Base-by-base conservation (phyloP, 2,113 vertebrate species). In the Oryzias melastigma region DNA sequence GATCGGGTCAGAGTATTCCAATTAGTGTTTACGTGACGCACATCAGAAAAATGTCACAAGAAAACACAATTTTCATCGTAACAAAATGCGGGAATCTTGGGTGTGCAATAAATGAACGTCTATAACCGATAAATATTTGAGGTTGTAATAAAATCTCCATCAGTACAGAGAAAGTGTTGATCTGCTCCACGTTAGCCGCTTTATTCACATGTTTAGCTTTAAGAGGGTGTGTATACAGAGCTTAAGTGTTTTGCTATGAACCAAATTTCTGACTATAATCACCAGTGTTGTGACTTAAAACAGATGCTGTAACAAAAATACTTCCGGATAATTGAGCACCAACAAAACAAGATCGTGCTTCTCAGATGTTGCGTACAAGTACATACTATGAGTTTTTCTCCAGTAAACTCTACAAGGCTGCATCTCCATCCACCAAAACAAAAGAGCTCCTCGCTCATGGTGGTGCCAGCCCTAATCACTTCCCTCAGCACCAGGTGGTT, bases 401-500 rank as follows among this genome's bases (percentile, higher is more conserved):
- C 79, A 74, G 65, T 73, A 72, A 84, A 65, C 67, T 44, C 60
- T 76, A 78, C 70, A 52, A 12, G n/a, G 58, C 55, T 42, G 3
- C 61, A 54, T 78, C 71, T 73, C 78, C 62, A 52, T 68, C 69
- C 71, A 52, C 55, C 74, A 75, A 83, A 82, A 85, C 63, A 75
- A 80, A 89, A 89, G 80, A 79, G 63, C 53, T 71, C 65, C 62
- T 81, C 13, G 19, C 76, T 82, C 71, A 16, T 69, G 47, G 73
- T 44, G 71, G 65, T 88, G 82, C 87, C 82, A 80, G 61, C 54
- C 65, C 60, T 88, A 87, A 89, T 87, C 84, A 77, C 80, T 86
- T 88, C 83, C 78, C 81, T 81, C 73, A 82, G 84, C 85, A 56
- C 84, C 88, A 91, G 80, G 80, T 89, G 88, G 88, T 89, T 89